A percentile compares a stretch with the other conserved stretches of the same genome.
phyloP scores from a whole-genome alignment of 2,113 vertebrate species.

The Perca flavescens region DNA sequence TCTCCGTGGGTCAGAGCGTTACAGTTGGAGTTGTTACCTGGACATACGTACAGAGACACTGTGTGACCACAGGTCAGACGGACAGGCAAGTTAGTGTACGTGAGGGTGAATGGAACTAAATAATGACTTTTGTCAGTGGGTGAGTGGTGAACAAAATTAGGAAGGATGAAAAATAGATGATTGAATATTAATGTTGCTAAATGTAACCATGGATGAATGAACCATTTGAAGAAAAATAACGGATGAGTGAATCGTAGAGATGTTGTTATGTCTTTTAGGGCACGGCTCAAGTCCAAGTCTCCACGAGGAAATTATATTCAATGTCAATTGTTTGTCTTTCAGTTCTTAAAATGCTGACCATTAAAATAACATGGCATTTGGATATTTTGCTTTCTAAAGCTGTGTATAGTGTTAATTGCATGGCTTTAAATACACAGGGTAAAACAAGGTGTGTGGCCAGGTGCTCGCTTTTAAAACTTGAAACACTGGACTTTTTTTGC shows the following conservation, averaged over 20 bases:
- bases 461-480: neutral
- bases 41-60: conserved; percentile 70
- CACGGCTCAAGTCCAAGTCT: neutral
- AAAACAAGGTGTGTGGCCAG: neutral
- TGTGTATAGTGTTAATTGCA: neutral
- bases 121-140: neutral
- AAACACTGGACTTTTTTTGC: neutral
- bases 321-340: neutral
- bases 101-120: neutral
- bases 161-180: neutral
- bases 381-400: neutral
- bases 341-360: neutral
- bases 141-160: neutral
- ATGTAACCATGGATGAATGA: neutral
- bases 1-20: conserved; percentile 92
- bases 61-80: conserved; percentile 76
- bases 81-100: conserved; percentile 55
- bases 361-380: neutral
- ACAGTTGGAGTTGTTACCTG: conserved; percentile 92
- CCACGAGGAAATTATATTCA: neutral
- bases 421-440: neutral
- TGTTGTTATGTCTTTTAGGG: neutral
- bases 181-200: neutral
- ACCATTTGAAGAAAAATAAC: neutral
- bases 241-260: neutral